Base-by-base conservation (phyloP, 1,140 invertebrate genomes). In the Drosophila tristis region DNA sequence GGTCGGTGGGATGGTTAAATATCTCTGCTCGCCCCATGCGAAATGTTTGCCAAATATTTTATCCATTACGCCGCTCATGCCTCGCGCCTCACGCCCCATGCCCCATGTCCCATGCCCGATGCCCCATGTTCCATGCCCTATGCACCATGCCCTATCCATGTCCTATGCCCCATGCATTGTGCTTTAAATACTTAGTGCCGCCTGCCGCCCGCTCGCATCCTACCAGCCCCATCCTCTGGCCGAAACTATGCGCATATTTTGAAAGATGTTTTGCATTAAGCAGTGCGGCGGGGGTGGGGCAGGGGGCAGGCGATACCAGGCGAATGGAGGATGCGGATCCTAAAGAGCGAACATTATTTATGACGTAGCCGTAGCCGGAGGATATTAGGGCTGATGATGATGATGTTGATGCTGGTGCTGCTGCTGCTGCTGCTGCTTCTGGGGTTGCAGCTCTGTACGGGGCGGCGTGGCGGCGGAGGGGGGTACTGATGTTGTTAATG, bases 211-310 rank as follows among this genome's bases (percentile, higher is more conserved):
- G 0, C 16, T 16, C 11, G 20, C 13, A 3, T 9, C 11, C 0
- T n/a, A 20, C 4, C 16, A 2, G 1, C 43, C 11, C 9, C 9
- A 35, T 39, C 4, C 11, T 11, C 35, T 39, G 35, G 5, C 43
- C 31, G 26, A 68, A 68, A 68, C 65, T 68, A 68, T 68, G 65
- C 65, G 65, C 50, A 71, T 71, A 70, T 71, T 71, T 71, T 71
- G 51, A 56, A 71, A 56, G 64, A 71, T 71, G 67, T 71, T 71
- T 71, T 70, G 67, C 67, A 71, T 71, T 71, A 71, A 71, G 44
- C 11, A 42, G 49, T 4, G 29, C 5, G 53, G 20, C 4, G 25
- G 54, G 15, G 31, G 31, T 0, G 2, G 20, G 4, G 53, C 2
- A 16, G 5, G 29, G 48, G 11, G 57, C 3, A n/a, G 20, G 8